Base-by-base conservation (phyloP, 1,140 invertebrate species). In the Papilio xuthus region DNA sequence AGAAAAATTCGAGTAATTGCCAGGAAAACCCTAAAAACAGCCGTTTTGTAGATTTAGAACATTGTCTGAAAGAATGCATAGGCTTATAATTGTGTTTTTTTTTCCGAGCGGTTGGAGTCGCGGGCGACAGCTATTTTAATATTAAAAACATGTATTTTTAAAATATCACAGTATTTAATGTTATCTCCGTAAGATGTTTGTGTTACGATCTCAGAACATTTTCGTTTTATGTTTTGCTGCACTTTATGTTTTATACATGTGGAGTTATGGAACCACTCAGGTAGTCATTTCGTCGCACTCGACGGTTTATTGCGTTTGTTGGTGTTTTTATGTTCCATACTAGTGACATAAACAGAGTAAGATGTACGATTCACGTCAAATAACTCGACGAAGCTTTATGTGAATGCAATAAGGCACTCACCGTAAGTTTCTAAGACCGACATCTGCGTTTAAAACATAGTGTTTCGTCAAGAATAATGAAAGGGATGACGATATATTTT, bases 261-360 rank as follows among this genome's bases (percentile, higher is more conserved):
- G 20, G 70, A 72, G 70, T 72, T 72, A 72, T 72, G 70, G 70
- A 44, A 72, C 70, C 70, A 72, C 70, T 72, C 70, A 72, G 70
- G 70, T 72, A 72, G 70, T 44, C n/a, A 72, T 72, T 44, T 72
- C 70, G 69, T 37, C 32, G 18, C 70, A 42, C 37, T 72, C 41
- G 70, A 15, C 20, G n/a, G 70, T 72, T 72, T 72, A 72, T 72
- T 72, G 23, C 23, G 41, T 73, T 70, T 70, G 37, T 70, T 69
- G 32, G 32, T 69, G 37, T 42, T 42, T 70, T 41, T 70, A 42
- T 70, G 60, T 15, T 2, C 12, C 26, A 67, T 67, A 67, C 13
- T 67, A 15, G 60, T 67, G 60, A 67, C 60, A 67, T 67, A 67
- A 60, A 67, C 60, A 15, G 23, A 67, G 60, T 67, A 67, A 67